phyloP scores from a whole-genome alignment of 2,113 vertebrate genomes.

The Enhydra lutris region DNA sequence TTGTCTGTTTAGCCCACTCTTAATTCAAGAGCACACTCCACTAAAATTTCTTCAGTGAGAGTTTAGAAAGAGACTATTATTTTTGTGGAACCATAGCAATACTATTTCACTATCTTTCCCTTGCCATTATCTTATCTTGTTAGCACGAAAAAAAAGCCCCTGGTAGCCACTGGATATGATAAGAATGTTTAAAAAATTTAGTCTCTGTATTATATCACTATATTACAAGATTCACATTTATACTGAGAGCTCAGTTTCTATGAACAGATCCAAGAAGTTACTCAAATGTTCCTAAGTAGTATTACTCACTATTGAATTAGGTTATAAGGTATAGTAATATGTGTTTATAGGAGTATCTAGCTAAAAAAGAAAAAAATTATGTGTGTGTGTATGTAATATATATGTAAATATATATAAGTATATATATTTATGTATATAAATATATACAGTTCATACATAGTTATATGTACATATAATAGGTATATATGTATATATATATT shows the following conservation, averaged over 20 bases:
- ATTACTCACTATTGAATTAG: background rate
- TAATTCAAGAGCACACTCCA: background rate
- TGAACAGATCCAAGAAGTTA: background rate
- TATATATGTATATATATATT: background rate
- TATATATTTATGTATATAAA: background rate
- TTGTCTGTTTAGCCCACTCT: background rate
- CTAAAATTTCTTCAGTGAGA: background rate
- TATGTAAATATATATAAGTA: too few relatives aligned
- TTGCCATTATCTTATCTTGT: background rate
- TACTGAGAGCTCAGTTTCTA: background rate
- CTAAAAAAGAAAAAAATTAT: background rate
- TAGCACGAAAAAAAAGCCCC: background rate
- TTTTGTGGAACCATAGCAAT: background rate
- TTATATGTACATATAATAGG: background rate
- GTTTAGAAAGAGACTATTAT: background rate
- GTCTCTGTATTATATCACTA: background rate
- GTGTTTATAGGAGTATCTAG: background rate
- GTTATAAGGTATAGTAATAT: background rate
- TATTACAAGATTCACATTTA: background rate
- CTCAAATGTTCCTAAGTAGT: background rate
- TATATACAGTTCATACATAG: background rate
- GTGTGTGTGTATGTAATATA: too few relatives aligned
- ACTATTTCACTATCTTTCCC: background rate
- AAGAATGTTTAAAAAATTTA: background rate
- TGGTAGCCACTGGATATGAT: background rate